These are phyloP conservation scores for Vanessa tameamea DNA, from an alignment of 1,140 invertebrate genomes.

Conservation along the genomic window DNA sequence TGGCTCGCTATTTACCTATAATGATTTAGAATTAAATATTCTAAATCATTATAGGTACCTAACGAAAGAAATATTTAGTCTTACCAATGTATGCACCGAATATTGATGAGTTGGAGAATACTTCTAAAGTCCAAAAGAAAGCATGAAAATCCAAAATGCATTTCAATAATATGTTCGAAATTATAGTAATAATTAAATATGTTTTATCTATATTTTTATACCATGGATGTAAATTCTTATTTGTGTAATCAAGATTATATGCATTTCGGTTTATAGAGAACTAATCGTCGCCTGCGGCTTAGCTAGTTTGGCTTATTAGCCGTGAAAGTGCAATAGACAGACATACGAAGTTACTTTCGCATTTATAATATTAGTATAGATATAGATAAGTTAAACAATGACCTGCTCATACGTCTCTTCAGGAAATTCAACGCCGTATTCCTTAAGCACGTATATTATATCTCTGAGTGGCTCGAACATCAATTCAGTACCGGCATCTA, in stretches of 20 bases:
- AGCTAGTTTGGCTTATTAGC: too few relatives aligned
- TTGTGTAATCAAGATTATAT: too few relatives aligned
- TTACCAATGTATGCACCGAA: conserved; percentile 76
- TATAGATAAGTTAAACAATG: not conserved
- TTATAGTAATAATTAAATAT: not conserved
- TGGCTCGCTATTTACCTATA: too few relatives aligned
- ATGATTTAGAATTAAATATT: too few relatives aligned
- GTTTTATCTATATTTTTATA: too few relatives aligned
- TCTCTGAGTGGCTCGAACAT: conserved; percentile 93
- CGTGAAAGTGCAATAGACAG: too few relatives aligned
- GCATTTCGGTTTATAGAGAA: too few relatives aligned
- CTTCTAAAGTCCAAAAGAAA: conserved; percentile 43
- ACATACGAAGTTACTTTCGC: too few relatives aligned
- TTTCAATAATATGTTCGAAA: not conserved
- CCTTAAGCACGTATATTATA: conserved; percentile 86
- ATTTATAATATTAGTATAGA: too few relatives aligned
- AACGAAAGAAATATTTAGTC: conserved; percentile 28
- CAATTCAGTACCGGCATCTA: conserved; percentile 81
- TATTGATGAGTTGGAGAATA: conserved; percentile 55
- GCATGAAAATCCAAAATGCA: conserved; percentile 36
- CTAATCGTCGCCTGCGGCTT: too few relatives aligned
- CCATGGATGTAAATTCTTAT: too few relatives aligned
- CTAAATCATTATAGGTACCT: not conserved
- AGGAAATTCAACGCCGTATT: conserved; percentile 88
- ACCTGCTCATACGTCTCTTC: conserved; percentile 84